Conservation (phyloP, 1,140 invertebrate genomes). For the Telenomus remus region DNA sequence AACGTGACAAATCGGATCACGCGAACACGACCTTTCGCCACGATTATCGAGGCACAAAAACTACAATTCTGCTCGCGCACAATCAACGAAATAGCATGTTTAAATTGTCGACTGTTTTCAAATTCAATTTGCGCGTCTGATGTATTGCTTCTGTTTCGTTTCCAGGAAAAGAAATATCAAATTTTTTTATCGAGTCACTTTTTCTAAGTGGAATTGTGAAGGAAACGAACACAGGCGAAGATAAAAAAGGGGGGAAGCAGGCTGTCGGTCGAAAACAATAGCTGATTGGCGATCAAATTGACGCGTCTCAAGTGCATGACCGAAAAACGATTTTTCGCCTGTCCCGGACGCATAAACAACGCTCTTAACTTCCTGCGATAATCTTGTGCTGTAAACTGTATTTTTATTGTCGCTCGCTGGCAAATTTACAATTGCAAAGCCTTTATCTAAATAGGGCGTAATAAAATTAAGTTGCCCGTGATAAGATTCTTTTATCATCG, state of each 20-base stretch:
- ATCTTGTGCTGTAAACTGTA: constrained; percentile 30
- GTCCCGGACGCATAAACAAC: constrained; percentile 23
- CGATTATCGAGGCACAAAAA: constrained; percentile 5
- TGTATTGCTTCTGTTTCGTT: background rate
- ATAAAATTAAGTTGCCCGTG: constrained; percentile 39
- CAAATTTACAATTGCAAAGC: constrained; percentile 33
- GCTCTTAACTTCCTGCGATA: constrained; percentile 33
- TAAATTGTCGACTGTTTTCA: too few relatives aligned
- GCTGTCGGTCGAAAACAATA: background rate
- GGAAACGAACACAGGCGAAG: background rate
- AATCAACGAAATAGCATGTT: too few relatives aligned
- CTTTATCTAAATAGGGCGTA: constrained; percentile 41
- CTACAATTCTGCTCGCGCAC: background rate
- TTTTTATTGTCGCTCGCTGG: constrained; percentile 28
- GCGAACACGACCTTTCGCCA: constrained; percentile 6
- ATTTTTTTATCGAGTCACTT: too few relatives aligned
- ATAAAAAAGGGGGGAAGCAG: background rate
- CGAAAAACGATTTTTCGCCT: constrained; percentile 32
- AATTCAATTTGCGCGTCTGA: too few relatives aligned
- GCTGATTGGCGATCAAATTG: constrained; percentile 18
- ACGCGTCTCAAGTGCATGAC: constrained; percentile 3
- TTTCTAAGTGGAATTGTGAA: too few relatives aligned
- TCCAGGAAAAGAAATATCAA: too few relatives aligned
- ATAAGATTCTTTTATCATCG: constrained; percentile 34
- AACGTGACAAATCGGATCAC: constrained; percentile 24